phyloP scores from a whole-genome alignment of 2,113 vertebrate genomes.

The Tachuris rubrigastra region DNA sequence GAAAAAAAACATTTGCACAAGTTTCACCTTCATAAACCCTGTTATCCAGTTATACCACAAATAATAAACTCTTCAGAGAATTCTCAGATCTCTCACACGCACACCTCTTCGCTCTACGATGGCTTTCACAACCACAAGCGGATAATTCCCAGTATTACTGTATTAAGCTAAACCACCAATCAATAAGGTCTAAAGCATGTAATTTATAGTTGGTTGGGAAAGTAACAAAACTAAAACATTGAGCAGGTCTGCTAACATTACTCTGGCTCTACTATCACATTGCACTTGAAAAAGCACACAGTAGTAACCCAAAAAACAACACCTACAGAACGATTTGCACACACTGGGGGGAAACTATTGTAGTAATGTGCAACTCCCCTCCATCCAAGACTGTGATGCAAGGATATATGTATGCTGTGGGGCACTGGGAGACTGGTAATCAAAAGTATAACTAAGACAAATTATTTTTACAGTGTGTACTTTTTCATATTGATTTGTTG shows the following conservation, averaged over 20 bases:
- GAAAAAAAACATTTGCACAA: not conserved
- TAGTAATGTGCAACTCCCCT: rapidly evolving
- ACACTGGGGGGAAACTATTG: not conserved
- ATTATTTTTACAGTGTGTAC: not conserved
- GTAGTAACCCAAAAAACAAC: not conserved
- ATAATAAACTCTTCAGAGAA: not conserved
- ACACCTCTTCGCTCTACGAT: not conserved
- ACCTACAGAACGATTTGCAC: not conserved
- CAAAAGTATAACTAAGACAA: not conserved
- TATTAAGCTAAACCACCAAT: slow-evolving; percentile 1
- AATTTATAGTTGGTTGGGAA: not conserved
- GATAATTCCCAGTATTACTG: slow-evolving; percentile 15
- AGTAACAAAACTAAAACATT: not conserved
- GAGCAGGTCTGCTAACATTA: not conserved
- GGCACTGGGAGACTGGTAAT: not conserved
- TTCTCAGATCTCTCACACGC: not conserved
- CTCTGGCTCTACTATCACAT: not conserved
- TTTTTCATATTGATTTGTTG: not conserved
- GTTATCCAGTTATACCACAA: not conserved
- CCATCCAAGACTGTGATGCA: not conserved
- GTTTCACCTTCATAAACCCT: not conserved
- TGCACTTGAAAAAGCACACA: not conserved
- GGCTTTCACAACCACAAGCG: not conserved
- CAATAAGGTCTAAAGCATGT: not conserved
- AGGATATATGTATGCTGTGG: not conserved